Base-by-base conservation (phyloP, 1,140 invertebrate genomes). In the Subanguina moxae region DNA sequence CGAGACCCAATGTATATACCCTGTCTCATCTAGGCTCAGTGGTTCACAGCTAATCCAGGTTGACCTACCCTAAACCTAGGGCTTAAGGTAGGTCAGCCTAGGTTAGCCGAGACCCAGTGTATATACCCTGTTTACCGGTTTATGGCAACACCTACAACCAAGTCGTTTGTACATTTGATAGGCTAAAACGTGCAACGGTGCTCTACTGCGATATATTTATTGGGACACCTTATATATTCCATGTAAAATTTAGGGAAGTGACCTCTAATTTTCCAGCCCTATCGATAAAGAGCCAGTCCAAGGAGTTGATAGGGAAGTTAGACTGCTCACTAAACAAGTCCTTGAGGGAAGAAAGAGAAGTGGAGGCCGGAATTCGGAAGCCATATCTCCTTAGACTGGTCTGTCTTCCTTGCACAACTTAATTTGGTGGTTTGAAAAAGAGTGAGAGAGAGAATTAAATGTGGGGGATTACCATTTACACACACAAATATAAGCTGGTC, bases 401-500 rank as follows among this genome's bases (percentile, higher is more conserved):
- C 8, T 25, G 3, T 8, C n/a, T 52, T 3, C n/a, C 48, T 52
- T 52, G n/a, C 48, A 52, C 23, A 3, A 52, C 48, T 52, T 7
- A 52, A 52, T 52, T 52, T 8, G 17, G 48, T 52, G 23, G n/a
- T 7, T 25, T 52, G n/a, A n/a, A n/a, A n/a, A n/a, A n/a, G n/a
- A n/a, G n/a, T n/a, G n/a, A 25, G n/a, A 52, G 48, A 52, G 3
- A 21, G 17, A 15, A 19, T 21, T 21, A 8, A 15, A 3, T 52
- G n/a, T 3, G 3, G 27, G 28, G 65, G 17, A 21, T 59, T 64
- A 64, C 62, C 32, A 28, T 59, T 59, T 13, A 64, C 27, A 64
- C n/a, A 28, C 11, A 64, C 28, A 28, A 0, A 21, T 23, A 64
- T 27, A 5, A 64, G 17, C 17, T 62, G 88, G 27, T 61, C 58